Conservation (phyloP, 2,888 invertebrate genomes). For the Callyntrura guangdongensis region DNA sequence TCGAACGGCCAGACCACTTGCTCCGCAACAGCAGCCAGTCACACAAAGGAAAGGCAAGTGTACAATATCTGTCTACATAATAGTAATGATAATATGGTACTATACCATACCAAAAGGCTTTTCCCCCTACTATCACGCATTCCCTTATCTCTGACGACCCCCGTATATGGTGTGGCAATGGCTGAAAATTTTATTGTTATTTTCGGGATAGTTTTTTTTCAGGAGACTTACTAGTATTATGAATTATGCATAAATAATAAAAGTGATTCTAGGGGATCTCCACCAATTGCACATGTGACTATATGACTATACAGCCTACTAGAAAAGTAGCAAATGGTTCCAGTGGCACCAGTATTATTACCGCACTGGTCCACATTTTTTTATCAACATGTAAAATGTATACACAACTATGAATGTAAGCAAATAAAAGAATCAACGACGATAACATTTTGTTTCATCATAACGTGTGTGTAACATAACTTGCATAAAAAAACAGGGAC, state of each 20-base stretch:
- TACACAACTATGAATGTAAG: no score
- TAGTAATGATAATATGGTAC: constrained; percentile 20
- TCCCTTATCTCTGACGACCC: constrained; percentile 15
- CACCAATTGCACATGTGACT: neutral
- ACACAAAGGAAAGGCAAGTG: constrained; percentile 23
- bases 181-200: constrained; percentile 46
- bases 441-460: neutral
- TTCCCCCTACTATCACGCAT: neutral
- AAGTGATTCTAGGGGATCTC: neutral
- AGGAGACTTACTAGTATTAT: neutral
- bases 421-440: no score
- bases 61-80: constrained; percentile 1
- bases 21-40: neutral
- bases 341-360: neutral
- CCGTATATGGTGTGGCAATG: neutral
- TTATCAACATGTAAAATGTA: neutral
- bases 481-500: no score
- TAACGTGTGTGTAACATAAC: neutral
- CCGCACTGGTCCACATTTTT: neutral
- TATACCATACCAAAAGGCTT: neutral
- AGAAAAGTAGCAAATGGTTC: constrained; percentile 13
- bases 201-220: neutral
- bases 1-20: constrained; percentile 7
- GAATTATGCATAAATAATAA: constrained; percentile 41
- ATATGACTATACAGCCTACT: neutral